phyloP scores from a whole-genome alignment of 2,888 invertebrate species.

The Coenonympha arcania region DNA sequence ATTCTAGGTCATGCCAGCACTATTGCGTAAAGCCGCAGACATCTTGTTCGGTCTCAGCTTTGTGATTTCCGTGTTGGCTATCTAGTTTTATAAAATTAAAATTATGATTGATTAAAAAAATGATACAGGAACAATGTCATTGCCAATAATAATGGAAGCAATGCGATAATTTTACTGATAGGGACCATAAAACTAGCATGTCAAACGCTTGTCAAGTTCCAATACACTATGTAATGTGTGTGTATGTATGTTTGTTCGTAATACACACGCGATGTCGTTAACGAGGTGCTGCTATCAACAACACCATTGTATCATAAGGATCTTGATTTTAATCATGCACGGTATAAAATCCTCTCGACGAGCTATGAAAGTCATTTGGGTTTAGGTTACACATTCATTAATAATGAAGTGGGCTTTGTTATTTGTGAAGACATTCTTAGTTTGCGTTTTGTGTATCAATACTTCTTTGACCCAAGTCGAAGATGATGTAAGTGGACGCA shows the following conservation, averaged over 20 bases:
- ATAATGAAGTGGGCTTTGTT: not conserved
- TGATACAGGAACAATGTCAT: no score
- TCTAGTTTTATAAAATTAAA: no score
- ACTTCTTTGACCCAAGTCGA: not conserved
- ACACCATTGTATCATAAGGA: not conserved
- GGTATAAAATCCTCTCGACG: slow-evolving; percentile 14
- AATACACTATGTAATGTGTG: no score
- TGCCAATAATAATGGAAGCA: no score
- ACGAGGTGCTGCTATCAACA: not conserved
- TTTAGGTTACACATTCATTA: not conserved
- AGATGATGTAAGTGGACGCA: not conserved
- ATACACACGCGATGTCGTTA: slow-evolving; percentile 8
- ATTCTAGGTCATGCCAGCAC: no score
- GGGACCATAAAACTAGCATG: not conserved
- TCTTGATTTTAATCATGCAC: slow-evolving; percentile 14
- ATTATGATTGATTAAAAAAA: no score
- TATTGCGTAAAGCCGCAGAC: no score
- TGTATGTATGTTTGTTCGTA: no score
- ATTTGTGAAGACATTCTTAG: not conserved
- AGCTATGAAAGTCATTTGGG: not conserved
- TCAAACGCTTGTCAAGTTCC: not conserved
- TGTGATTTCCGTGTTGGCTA: no score
- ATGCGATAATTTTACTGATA: no score
- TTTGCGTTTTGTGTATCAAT: not conserved
- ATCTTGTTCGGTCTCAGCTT: no score